Evolutionary conservation across 2,888 invertebrate species (phyloP).

Genomic region (Artemia sinica): DNA sequence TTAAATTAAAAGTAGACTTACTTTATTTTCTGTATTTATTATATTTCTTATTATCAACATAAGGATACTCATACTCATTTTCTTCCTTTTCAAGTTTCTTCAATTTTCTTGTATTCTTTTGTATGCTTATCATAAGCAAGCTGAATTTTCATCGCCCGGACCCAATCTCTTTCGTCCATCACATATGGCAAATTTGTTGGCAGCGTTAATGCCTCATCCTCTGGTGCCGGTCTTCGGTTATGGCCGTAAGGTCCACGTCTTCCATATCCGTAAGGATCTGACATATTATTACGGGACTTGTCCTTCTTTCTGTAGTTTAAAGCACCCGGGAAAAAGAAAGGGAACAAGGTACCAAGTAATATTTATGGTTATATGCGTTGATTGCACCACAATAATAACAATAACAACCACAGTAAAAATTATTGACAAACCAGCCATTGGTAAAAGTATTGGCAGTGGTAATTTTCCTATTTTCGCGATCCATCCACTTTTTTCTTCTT

Average conservation of each 20-base stretch:
- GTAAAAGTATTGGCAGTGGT: background rate
- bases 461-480: background rate
- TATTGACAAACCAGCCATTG: background rate
- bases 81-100: too few species aligned
- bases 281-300: background rate
- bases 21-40: too few species aligned
- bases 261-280: background rate
- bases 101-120: background rate
- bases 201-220: background rate
- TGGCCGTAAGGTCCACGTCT: background rate
- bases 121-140: constrained; percentile 7
- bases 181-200: background rate
- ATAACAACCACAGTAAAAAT: background rate
- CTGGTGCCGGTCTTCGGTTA: background rate
- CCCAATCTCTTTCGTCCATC: constrained; percentile 14
- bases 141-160: background rate
- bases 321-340: background rate
- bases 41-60: too few species aligned
- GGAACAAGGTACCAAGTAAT: background rate
- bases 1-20: too few species aligned
- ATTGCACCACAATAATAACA: background rate
- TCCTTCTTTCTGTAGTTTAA: constrained; percentile 1
- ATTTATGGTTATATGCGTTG: constrained; percentile 3
- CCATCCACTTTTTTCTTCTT: constrained; percentile 3
- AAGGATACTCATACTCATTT: too few species aligned